These are phyloP conservation scores for Oncorhynchus mykiss DNA, from an alignment of 2,113 vertebrate genomes.

Conservation along the genomic window DNA sequence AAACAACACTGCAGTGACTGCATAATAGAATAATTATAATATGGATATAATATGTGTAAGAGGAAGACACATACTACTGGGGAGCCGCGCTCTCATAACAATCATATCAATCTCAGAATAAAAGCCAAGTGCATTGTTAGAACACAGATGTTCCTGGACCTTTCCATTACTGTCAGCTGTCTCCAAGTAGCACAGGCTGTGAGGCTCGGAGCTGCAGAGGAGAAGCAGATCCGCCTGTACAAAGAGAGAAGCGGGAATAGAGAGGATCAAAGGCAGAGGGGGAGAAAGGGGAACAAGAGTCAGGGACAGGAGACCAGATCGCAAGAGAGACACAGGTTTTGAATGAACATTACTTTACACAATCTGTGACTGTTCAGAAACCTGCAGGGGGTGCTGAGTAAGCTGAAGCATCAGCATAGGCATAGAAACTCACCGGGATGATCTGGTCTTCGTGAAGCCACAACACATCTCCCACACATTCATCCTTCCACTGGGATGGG, in stretches of 20 bases:
- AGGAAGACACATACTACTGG: not conserved
- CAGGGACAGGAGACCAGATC: not conserved
- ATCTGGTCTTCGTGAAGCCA: conserved; percentile 80
- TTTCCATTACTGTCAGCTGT: conserved; percentile 89
- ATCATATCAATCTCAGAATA: not conserved
- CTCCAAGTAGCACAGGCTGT: conserved; percentile 90
- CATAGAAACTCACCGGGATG: conserved; percentile 79
- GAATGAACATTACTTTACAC: too few relatives aligned
- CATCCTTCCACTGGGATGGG: conserved; percentile 76
- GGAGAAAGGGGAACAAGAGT: not conserved
- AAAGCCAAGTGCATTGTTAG: not conserved
- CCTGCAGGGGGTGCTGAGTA: not conserved
- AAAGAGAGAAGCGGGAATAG: not conserved
- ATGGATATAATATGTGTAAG: too few relatives aligned
- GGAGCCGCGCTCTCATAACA: not conserved
- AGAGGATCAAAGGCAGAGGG: not conserved
- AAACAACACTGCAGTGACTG: too few relatives aligned
- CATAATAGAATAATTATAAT: too few relatives aligned
- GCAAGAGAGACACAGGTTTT: not conserved
- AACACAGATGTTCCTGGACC: not conserved
- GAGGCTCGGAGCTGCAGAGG: conserved; percentile 87
- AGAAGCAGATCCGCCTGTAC: conserved; percentile 84
- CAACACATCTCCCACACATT: conserved; percentile 85
- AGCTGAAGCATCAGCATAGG: not conserved
- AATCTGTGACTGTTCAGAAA: not conserved